phyloP scores from a whole-genome alignment of 1,140 invertebrate species.

The Lethrus apterus region DNA sequence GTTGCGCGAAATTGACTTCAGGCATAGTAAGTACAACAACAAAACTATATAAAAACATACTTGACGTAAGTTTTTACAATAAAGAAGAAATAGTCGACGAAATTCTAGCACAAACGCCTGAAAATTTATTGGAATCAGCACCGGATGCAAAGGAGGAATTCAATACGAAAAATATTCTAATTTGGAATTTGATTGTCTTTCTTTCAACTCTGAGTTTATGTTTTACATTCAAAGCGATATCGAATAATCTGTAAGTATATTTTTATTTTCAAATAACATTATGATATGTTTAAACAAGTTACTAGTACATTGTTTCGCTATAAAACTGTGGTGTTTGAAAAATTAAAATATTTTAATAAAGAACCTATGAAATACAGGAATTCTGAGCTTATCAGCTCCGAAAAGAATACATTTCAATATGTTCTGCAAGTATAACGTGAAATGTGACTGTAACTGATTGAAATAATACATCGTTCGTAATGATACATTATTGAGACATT shows the following conservation, averaged over 20 bases:
- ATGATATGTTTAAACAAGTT: background rate
- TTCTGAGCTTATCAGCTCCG: too few species aligned
- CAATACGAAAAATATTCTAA: conserved; percentile 9
- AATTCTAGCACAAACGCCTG: background rate
- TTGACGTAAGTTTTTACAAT: conserved; percentile 10
- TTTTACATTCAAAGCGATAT: conserved; percentile 5
- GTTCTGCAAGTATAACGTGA: too few species aligned
- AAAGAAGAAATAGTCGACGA: background rate
- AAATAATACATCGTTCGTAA: too few species aligned
- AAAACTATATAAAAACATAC: background rate
- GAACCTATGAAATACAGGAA: too few species aligned
- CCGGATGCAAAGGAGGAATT: conserved; percentile 11
- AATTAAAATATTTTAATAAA: too few species aligned
- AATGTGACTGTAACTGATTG: too few species aligned
- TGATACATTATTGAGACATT: too few species aligned
- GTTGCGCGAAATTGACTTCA: conserved; percentile 14
- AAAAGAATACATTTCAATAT: too few species aligned
- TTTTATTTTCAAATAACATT: background rate
- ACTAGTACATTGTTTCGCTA: too few species aligned
- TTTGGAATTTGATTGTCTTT: conserved; percentile 20
- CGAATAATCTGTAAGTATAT: conserved; percentile 3
- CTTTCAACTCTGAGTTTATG: conserved; percentile 17
- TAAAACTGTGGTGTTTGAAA: too few species aligned
- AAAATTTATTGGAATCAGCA: conserved; percentile 7
- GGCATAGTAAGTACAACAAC: conserved; percentile 5